Evolutionary conservation across 2,797 vertebrate species (phyloP), one percentile per base, ranked within the genome.

Genomic region (Parambassis ranga): DNA sequence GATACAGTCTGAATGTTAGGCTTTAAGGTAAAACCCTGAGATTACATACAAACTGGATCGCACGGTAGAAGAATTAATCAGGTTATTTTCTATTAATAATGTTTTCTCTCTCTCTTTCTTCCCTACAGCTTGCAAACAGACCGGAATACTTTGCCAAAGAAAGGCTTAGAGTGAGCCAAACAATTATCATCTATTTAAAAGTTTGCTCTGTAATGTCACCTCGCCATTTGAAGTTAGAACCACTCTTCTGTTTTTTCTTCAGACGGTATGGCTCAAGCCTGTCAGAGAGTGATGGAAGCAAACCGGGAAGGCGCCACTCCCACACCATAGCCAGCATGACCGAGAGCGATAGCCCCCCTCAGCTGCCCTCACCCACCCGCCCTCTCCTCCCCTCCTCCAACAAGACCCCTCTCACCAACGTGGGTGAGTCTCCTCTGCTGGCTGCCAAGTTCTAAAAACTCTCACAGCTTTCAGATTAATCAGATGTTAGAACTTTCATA

Each of bases 141-240:
- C 90, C 93, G 95, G 77, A 98, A 97, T 77, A 97, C 95, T 1
- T 90, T 98, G 71, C 96, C 97, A 38, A 98, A 97, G 92, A 97
- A 98, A 87, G 95, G 96, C 67, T 83, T 98, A 78, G 96, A 97
- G 96, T 98, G 94, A 79, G 90, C 89, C 11, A 4, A 23, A 55
- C 47, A 47, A 0, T 16, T 49, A 4, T 6, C 32, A 26, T 66
- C 11, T 33, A 14, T 61, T 31, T 64, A 3, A 43, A 51, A 32
- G 51, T 20, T 68, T 5, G 1, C 26, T 7, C n/a, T 20, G 13
- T 15, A 11, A 20, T 57, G 3, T 10, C 3, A 27, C 20, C 5
- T 67, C 3, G 7, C 9, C 38, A 53, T 62, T 41, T 44, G 10
- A 48, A 49, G 2, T 28, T 42, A 19, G 58, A 69, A 22, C 7